These are phyloP conservation scores for Microcebus jonahi DNA, from an alignment of 2,113 vertebrate species.

Conservation along the genomic window DNA sequence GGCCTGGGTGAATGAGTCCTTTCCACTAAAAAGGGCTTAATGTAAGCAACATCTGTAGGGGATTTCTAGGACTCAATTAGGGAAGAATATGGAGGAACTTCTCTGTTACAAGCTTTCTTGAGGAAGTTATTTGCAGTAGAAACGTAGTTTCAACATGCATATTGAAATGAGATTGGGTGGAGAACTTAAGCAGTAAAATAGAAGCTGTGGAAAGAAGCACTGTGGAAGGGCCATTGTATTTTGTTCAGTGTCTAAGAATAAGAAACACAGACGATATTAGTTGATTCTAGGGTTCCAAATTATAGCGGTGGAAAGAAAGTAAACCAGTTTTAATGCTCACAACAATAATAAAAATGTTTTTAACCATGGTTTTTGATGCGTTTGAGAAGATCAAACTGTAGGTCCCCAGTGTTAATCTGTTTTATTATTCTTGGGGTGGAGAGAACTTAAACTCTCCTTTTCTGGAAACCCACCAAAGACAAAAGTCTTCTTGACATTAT, in stretches of 20 bases:
- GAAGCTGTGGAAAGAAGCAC: neutral
- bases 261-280: neutral
- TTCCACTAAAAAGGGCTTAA: neutral
- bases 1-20: neutral
- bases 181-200: neutral
- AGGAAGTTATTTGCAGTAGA: neutral
- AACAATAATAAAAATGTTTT: neutral
- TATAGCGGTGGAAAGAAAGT: neutral
- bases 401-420: neutral
- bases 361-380: neutral
- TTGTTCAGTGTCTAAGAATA: neutral
- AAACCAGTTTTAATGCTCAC: neutral
- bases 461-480: neutral
- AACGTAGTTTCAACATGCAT: neutral
- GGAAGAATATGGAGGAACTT: neutral
- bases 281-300: neutral
- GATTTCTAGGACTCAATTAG: neutral
- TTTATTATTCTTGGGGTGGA: neutral
- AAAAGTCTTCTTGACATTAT: neutral
- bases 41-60: neutral
- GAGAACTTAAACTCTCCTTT: neutral
- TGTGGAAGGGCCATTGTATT: accelerated
- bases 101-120: neutral
- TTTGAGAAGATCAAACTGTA: neutral
- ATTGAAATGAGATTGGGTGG: neutral